A percentile compares a stretch with the other conserved stretches of the same genome.
phyloP scores from a whole-genome alignment of 2,113 vertebrate genomes.

The Sinosuthora webbiana region DNA sequence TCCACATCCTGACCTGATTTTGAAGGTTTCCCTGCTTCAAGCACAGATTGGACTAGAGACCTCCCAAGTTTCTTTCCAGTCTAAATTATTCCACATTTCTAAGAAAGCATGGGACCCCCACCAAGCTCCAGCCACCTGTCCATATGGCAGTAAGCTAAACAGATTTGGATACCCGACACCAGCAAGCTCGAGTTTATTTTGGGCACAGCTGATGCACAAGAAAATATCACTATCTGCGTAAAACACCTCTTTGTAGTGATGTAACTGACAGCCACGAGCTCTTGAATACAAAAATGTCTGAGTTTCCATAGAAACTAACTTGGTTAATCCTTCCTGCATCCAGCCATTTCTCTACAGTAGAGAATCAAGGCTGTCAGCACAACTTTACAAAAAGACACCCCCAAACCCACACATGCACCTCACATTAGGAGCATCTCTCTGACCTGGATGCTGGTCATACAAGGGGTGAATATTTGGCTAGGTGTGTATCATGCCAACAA shows the following conservation, averaged over 20 bases:
- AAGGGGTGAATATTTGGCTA: neutral
- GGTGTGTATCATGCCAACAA: neutral
- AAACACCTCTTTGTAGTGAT: conserved; percentile 17
- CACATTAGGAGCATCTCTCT: neutral
- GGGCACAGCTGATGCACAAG: conserved; percentile 17
- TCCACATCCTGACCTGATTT: neutral
- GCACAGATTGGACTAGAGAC: neutral
- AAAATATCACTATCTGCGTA: conserved; percentile 20
- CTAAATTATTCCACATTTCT: neutral
- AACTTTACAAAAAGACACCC: neutral
- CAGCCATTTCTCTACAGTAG: neutral
- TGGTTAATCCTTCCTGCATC: conserved; percentile 2
- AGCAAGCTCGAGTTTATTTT: conserved; percentile 40
- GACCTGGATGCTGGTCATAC: neutral
- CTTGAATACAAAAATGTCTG: conserved; percentile 5
- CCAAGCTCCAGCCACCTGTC: neutral
- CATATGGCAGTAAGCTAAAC: neutral
- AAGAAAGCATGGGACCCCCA: neutral
- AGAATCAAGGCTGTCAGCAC: neutral
- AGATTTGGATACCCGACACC: conserved; percentile 30
- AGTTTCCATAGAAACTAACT: conserved; percentile 58
- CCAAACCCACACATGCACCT: neutral
- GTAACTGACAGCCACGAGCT: neutral
- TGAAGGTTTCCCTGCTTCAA: neutral
- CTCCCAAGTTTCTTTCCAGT: neutral